These are phyloP conservation scores for Sorex araneus DNA, from an alignment of 2,113 vertebrate species.

Conservation along the genomic window DNA sequence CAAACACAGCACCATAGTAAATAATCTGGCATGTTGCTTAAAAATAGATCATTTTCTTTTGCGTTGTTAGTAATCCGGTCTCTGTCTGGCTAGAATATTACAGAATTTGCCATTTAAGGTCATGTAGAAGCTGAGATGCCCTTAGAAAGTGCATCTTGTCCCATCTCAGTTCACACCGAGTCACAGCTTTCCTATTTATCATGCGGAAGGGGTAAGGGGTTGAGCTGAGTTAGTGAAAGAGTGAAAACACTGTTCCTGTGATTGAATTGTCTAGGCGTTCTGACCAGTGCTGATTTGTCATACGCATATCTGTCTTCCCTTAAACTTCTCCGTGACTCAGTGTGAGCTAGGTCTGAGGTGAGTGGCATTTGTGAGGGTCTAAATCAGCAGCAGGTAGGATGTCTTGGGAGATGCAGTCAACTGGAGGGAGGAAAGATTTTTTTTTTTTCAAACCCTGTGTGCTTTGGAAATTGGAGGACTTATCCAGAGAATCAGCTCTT, in stretches of 20 bases:
- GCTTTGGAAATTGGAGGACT: not conserved
- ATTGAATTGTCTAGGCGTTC: not conserved
- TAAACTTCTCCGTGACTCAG: not conserved
- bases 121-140: not conserved
- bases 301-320: not conserved
- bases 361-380: not conserved
- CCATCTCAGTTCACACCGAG: not conserved
- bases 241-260: not conserved
- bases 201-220: not conserved
- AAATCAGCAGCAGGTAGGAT: not conserved
- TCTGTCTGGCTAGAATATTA: slow-evolving; percentile 35
- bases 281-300: not conserved
- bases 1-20: not conserved
- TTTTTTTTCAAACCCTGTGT: not conserved
- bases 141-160: not conserved
- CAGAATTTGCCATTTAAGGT: not conserved
- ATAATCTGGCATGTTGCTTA: not conserved
- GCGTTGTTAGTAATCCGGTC: not conserved
- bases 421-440: not conserved
- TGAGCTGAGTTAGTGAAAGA: not conserved
- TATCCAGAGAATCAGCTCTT: slow-evolving; percentile 30
- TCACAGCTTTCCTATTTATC: not conserved
- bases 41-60: slow-evolving; percentile 17
- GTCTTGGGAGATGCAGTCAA: not conserved
- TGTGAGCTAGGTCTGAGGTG: not conserved